Conservation (phyloP, 2,113 vertebrate species). For the Rhineura floridana region DNA sequence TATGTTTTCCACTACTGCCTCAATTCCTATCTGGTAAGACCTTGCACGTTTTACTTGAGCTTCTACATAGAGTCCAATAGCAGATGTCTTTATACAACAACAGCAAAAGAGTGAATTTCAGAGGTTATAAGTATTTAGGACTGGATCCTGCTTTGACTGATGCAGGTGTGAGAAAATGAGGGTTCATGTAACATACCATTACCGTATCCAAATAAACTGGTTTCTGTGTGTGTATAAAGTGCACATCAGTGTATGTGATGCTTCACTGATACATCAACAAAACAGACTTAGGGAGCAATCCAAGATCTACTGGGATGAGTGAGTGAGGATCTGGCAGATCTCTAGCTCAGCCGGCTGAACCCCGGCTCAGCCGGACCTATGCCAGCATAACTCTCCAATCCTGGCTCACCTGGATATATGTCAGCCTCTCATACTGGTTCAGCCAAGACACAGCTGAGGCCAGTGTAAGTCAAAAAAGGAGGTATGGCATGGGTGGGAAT, state of each 20-base stretch:
- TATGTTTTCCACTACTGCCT: conserved; percentile 62
- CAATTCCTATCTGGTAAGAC: conserved; percentile 62
- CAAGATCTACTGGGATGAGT: too few species aligned
- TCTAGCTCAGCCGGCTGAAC: too few species aligned
- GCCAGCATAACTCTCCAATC: too few species aligned
- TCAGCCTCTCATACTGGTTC: too few species aligned
- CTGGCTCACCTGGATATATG: too few species aligned
- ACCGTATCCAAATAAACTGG: neutral
- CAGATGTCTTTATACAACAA: neutral
- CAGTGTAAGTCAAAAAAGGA: too few species aligned
- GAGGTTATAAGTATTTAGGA: neutral
- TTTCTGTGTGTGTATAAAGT: neutral
- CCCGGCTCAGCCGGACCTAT: too few species aligned
- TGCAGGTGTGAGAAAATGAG: conserved; percentile 17
- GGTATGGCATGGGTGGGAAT: too few species aligned
- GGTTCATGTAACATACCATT: neutral
- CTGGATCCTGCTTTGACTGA: conserved; percentile 17
- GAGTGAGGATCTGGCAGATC: too few species aligned
- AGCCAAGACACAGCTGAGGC: too few species aligned
- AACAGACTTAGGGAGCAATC: too few species aligned
- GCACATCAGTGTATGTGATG: neutral
- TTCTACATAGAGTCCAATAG: conserved; percentile 10
- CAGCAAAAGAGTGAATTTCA: neutral
- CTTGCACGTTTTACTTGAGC: conserved; percentile 52
- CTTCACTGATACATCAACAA: neutral